A percentile compares a stretch with the other conserved stretches of the same genome.
Conservation (phyloP, 2,888 invertebrate genomes). For the Thera obeliscata region DNA sequence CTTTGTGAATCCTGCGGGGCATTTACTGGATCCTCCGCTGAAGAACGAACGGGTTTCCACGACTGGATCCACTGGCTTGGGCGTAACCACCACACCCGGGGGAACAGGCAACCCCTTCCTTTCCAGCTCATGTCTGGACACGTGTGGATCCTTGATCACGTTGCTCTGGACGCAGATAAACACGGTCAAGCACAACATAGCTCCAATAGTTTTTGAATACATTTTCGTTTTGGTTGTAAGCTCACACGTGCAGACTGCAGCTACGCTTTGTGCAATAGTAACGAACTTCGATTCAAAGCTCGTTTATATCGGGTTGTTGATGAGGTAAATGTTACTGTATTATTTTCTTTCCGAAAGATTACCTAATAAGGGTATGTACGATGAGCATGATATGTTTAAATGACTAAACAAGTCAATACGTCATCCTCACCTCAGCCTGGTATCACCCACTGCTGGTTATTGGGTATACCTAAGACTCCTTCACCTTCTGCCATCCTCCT, state of each 20-base stretch:
- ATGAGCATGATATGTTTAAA: no score
- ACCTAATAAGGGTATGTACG: no score
- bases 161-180: constrained; percentile 23
- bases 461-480: no score
- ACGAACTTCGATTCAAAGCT: background rate
- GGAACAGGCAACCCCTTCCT: background rate
- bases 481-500: no score
- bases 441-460: no score
- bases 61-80: constrained; percentile 11
- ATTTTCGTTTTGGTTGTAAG: constrained; percentile 4
- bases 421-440: no score
- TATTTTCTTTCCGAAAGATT: constrained; percentile 3
- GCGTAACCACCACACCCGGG: constrained; percentile 12
- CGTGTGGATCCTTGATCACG: constrained; percentile 13
- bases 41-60: constrained; percentile 30
- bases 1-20: constrained; percentile 17
- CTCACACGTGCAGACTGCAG: background rate
- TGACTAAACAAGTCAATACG: no score
- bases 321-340: constrained; percentile 1
- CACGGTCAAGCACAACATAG: constrained; percentile 21
- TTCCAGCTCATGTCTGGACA: constrained; percentile 6
- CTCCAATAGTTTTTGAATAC: constrained; percentile 8
- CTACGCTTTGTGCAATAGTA: background rate
- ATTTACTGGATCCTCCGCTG: background rate
- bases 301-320: background rate